Percentiles rank a stretch among this genome's conserved stretches.
phyloP scores from a whole-genome alignment of 1,140 invertebrate genomes.

The Plectus sambesii region DNA sequence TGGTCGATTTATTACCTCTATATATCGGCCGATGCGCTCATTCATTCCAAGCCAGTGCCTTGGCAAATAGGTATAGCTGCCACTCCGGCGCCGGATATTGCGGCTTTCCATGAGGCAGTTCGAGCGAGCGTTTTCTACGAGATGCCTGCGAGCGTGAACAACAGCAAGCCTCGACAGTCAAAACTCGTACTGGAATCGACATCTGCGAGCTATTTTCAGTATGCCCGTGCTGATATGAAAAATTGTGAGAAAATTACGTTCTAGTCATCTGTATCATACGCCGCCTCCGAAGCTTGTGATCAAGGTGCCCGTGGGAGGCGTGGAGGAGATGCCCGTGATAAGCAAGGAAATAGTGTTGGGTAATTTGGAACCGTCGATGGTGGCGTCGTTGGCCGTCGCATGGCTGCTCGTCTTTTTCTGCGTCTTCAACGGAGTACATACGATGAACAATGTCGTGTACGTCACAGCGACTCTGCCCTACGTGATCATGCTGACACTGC shows the following conservation, averaged over 20 bases:
- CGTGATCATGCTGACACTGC: constrained; percentile 6
- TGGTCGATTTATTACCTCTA: constrained; percentile 16
- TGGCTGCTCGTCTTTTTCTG: constrained; percentile 13
- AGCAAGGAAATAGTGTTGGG: constrained; percentile 12
- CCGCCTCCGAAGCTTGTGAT: constrained; percentile 14
- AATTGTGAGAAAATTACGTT: too few species aligned
- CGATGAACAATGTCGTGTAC: constrained; percentile 16
- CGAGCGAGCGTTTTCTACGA: too few species aligned
- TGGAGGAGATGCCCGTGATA: constrained; percentile 5
- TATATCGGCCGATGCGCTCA: constrained; percentile 2
- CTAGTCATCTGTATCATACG: constrained; percentile 18
- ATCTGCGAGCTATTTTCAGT: too few species aligned
- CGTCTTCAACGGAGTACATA: constrained; percentile 15
- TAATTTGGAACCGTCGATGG: constrained; percentile 7
- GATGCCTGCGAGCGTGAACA: too few species aligned
- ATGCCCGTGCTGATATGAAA: too few species aligned
- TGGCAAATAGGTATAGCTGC: too few species aligned
- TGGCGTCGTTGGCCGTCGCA: constrained; percentile 7
- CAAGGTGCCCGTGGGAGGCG: constrained; percentile 7
- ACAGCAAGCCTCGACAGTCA: too few species aligned
- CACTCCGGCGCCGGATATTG: too few species aligned
- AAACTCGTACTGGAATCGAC: too few species aligned
- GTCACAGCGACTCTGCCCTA: constrained; percentile 16
- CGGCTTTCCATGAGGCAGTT: too few species aligned
- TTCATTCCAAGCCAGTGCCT: too few species aligned